Evolutionary conservation across 2,113 vertebrate species (phyloP).

Genomic region (Pelmatolapia mariae): DNA sequence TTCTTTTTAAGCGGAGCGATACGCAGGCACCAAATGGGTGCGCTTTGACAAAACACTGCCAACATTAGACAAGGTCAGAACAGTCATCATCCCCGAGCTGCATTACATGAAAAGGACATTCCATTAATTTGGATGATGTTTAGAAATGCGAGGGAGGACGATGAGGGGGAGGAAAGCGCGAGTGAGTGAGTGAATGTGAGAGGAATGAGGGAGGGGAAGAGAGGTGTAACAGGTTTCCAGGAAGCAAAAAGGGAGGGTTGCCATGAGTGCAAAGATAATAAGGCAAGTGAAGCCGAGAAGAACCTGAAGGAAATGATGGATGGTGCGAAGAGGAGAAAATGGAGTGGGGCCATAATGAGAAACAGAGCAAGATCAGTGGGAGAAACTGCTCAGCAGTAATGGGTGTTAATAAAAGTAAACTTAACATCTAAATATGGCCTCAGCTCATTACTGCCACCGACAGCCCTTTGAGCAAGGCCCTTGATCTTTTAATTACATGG

Average conservation of each 20-base stretch:
- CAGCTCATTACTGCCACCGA: not conserved
- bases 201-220: constrained; percentile 35
- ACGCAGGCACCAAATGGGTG: not conserved
- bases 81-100: constrained; percentile 9
- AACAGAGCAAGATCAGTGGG: not conserved
- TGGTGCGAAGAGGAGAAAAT: not conserved
- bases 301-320: not conserved
- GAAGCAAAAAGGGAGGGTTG: not conserved
- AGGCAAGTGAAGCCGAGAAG: not conserved
- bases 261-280: not conserved
- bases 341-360: not conserved
- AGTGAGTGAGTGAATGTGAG: not conserved
- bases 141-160: constrained; percentile 3
- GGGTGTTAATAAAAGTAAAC: not conserved
- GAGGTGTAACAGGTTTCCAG: constrained; percentile 26
- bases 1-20: not conserved
- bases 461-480: not conserved
- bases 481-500: not conserved
- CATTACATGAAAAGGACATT: constrained; percentile 5
- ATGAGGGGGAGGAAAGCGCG: not conserved
- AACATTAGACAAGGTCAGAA: constrained; percentile 34
- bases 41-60: constrained; percentile 8
- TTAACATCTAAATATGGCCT: not conserved
- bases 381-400: not conserved
- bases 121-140: not conserved